Evolutionary conservation across 2,888 invertebrate species (phyloP).

Genomic region (Frankliniella fusca): DNA sequence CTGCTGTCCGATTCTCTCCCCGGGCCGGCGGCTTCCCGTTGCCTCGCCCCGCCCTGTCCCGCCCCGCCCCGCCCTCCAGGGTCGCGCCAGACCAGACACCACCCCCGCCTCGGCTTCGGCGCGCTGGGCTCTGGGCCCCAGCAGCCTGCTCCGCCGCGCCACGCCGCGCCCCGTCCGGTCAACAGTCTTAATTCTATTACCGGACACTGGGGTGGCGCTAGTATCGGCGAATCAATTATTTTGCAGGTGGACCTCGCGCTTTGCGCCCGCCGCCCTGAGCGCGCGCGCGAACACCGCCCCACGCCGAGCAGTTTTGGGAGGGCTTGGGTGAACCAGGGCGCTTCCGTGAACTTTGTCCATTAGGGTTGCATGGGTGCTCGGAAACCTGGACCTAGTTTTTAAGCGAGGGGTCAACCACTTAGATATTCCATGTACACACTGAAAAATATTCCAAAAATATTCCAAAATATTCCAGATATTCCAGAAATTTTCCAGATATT

Average conservation of each 20-base stretch:
- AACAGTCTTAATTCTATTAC: slow-evolving; percentile 25
- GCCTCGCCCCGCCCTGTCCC: background rate
- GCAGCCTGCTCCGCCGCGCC: background rate
- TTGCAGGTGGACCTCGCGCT: background rate
- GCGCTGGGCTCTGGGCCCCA: background rate
- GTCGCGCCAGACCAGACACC: background rate
- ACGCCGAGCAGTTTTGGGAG: no score
- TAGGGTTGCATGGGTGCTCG: no score
- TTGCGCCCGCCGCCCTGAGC: no score
- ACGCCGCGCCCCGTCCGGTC: background rate
- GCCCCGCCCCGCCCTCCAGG: background rate
- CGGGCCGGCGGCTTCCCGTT: background rate
- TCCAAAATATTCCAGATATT: no score
- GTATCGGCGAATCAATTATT: background rate
- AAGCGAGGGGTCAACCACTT: no score
- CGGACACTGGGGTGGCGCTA: background rate
- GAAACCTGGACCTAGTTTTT: no score
- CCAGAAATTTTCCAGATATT: no score
- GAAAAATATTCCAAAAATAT: no score
- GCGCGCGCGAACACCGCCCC: no score
- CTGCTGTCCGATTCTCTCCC: background rate
- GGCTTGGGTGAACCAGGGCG: no score
- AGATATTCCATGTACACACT: no score
- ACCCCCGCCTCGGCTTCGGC: background rate
- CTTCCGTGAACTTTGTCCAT: background rate